Evolutionary conservation across 2,888 invertebrate species (phyloP).

Genomic region (Monoplex corrugatus): DNA sequence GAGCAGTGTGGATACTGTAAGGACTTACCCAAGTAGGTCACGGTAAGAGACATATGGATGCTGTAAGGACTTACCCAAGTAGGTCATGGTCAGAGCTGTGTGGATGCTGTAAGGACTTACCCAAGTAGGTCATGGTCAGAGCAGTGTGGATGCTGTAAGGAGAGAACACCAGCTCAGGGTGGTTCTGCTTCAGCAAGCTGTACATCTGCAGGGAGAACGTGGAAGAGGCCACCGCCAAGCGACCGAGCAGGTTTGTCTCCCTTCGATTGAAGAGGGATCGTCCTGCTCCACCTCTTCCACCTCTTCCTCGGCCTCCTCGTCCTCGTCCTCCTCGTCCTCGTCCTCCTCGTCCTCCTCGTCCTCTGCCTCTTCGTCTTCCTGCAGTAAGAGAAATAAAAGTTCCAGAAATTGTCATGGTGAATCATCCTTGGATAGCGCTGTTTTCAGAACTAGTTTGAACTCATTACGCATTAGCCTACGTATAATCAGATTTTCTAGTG

Average conservation of each 20-base stretch:
- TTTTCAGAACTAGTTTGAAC: neutral
- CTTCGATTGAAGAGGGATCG: neutral
- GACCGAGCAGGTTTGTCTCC: conserved; percentile 8
- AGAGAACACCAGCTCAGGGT: conserved; percentile 29
- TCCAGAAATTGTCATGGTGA: neutral
- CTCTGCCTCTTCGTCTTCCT: neutral
- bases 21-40: conserved; percentile 48
- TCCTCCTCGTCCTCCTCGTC: neutral
- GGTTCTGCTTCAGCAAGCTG: neutral
- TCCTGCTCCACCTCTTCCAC: neutral
- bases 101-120: conserved; percentile 67
- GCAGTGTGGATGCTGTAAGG: conserved; percentile 68
- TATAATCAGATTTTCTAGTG: neutral
- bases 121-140: conserved; percentile 56
- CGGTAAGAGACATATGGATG: conserved; percentile 61
- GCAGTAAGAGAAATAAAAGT: too few species aligned
- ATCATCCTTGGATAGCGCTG: neutral
- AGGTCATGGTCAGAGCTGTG: conserved; percentile 56
- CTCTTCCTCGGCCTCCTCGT: neutral
- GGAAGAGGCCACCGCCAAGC: neutral
- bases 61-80: conserved; percentile 54
- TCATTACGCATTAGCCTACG: neutral
- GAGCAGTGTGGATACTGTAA: conserved; percentile 63
- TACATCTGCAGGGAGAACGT: conserved; percentile 36
- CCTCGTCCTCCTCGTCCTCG: neutral